Conservation (phyloP, 2,797 vertebrate species). For the Chaunax sp. region DNA sequence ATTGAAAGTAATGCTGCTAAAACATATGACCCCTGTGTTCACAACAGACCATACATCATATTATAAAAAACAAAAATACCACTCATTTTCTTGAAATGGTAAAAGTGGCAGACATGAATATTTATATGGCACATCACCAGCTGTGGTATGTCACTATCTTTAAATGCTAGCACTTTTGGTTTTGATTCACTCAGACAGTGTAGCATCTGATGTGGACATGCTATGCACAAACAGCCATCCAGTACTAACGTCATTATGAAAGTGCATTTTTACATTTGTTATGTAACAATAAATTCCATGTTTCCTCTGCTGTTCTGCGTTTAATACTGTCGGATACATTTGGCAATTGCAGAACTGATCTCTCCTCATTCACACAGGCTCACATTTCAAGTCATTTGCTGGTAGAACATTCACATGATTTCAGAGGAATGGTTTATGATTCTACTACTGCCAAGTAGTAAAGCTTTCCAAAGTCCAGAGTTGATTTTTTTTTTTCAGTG, state of each 20-base stretch:
- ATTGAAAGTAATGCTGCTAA: constrained; percentile 32
- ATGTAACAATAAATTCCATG: constrained; percentile 23
- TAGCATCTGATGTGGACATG: constrained; percentile 34
- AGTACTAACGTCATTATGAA: constrained; percentile 56
- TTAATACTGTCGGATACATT: constrained; percentile 66
- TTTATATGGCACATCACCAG: constrained; percentile 58
- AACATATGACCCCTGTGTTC: constrained; percentile 30
- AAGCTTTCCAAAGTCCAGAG: constrained; percentile 44
- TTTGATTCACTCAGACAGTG: constrained; percentile 31
- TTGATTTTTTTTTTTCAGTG: constrained; percentile 17
- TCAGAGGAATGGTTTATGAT: constrained; percentile 43
- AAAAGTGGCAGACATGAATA: constrained; percentile 54
- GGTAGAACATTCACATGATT: constrained; percentile 67
- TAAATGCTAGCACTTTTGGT: constrained; percentile 58
- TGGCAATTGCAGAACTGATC: constrained; percentile 38
- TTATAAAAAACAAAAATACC: constrained; percentile 38
- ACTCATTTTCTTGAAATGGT: constrained; percentile 37
- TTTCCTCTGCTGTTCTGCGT: constrained; percentile 36
- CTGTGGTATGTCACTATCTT: constrained; percentile 22
- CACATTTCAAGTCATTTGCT: constrained; percentile 57
- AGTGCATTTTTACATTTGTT: constrained; percentile 73
- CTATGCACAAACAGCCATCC: constrained; percentile 46
- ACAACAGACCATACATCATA: constrained; percentile 37
- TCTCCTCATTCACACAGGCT: constrained; percentile 36
- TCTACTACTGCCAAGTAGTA: constrained; percentile 36